Percentiles rank a stretch among this genome's conserved stretches.
phyloP scores from a whole-genome alignment of 2,113 vertebrate species.

The Delphinapterus leucas region DNA sequence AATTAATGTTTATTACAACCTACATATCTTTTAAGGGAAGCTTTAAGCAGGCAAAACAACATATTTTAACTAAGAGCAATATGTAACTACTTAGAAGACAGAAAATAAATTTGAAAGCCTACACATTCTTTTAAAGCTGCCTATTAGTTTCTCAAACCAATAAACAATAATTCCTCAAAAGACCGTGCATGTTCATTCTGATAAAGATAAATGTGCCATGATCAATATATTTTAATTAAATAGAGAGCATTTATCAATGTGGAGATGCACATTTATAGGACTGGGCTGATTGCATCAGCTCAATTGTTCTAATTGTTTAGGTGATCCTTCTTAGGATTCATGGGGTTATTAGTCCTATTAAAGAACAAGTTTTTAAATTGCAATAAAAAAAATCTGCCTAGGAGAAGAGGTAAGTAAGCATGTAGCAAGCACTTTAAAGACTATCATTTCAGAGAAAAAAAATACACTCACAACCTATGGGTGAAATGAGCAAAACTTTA shows the following conservation, averaged over 20 bases:
- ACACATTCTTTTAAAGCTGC: conserved; percentile 54
- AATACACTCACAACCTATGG: background rate
- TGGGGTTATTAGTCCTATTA: background rate
- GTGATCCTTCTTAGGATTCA: conserved; percentile 22
- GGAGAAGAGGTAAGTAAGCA: background rate
- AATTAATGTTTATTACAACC: conserved; percentile 65
- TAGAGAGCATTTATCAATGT: conserved; percentile 43
- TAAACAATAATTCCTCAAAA: conserved; percentile 60
- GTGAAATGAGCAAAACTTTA: background rate
- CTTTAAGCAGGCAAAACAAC: background rate
- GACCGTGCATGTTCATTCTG: background rate
- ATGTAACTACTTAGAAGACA: conserved; percentile 35
- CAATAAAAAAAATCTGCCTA: background rate
- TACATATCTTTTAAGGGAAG: conserved; percentile 42
- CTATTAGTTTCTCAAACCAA: conserved; percentile 58
- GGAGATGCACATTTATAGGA: background rate
- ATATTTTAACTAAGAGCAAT: conserved; percentile 62
- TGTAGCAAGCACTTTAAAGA: background rate
- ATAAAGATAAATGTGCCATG: conserved; percentile 61
- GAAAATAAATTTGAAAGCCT: conserved; percentile 62
- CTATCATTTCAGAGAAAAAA: background rate
- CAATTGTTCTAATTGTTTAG: conserved; percentile 44
- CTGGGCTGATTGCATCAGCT: conserved; percentile 9
- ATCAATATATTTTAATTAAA: conserved; percentile 78
- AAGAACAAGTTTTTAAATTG: background rate